Base-by-base conservation (phyloP, 2,888 invertebrate species). In the Stenodera caucasica region DNA sequence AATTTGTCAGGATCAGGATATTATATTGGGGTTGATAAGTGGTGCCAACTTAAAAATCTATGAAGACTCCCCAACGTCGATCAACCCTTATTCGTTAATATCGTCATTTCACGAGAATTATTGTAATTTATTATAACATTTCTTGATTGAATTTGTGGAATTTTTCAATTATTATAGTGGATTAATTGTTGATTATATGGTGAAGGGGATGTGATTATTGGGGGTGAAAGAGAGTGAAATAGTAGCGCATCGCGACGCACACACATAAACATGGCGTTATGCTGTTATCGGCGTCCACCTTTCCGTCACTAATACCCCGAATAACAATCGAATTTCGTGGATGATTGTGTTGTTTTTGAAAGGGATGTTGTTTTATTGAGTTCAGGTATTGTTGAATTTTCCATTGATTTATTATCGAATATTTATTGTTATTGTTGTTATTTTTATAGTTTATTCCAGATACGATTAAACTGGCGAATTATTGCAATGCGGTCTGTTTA, bases 231-330 rank as follows among this genome's bases (percentile, higher is more conserved):
- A 18, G 37, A 32, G 26, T 30, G 21, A 29, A 59, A 51, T 49
- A 32, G 55, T 52, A 55, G 45, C 60, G 60, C 60, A 52, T 60
- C 55, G 35, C 53, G 58, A 57, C 53, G 52, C 60, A 56, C 60
- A 56, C 57, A 55, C 67, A 75, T 78, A 79, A 80, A 79, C 77
- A 81, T 81, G 81, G 81, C 80, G 79, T 72, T 74, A 71, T 74
- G 73, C 45, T 45, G 45, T 75, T 77, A 75, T 75, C 74, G 76
- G 77, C 77, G 79, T 77, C 75, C 71, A 70, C 72, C 70, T 70
- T 67, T 67, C 69, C 18, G 45, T 54, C 50, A 35, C 52, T 37
- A 55, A 63, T 45, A 61, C 26, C 40, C 5, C 6, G 11, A 30
- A 33, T 50, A 49, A 45, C 14, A 53, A n/a, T 26, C 26, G 1